A percentile compares a stretch with the other conserved stretches of the same genome.
Evolutionary conservation across 2,797 vertebrate genomes (phyloP).

Genomic region (Rhinophrynus dorsalis): DNA sequence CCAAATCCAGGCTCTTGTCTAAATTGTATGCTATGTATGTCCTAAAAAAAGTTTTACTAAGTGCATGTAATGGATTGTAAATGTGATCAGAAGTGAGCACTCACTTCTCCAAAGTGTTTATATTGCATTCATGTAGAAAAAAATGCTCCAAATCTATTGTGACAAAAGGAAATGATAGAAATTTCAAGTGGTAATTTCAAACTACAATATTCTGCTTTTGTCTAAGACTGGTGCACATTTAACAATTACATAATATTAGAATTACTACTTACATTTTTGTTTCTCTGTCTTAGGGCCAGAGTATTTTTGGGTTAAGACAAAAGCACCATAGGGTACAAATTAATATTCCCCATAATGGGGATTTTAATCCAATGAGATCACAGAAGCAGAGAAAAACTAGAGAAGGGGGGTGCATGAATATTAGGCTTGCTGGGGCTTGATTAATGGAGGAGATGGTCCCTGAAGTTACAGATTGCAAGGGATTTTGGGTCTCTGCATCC

Average conservation of each 20-base stretch:
- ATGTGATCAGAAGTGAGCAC: constrained; percentile 46
- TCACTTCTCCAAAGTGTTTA: constrained; percentile 47
- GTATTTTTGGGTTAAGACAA: too few relatives aligned
- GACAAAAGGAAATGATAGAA: constrained; percentile 33
- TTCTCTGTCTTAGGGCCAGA: too few relatives aligned
- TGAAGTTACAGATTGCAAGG: too few relatives aligned
- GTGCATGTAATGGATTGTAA: constrained; percentile 51
- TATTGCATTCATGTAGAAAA: constrained; percentile 40
- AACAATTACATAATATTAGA: background rate
- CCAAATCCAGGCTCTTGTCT: constrained; percentile 43
- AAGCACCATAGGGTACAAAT: too few relatives aligned
- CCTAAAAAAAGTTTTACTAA: constrained; percentile 49
- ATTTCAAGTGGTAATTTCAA: constrained; percentile 36
- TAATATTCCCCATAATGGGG: too few relatives aligned
- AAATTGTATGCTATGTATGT: constrained; percentile 44
- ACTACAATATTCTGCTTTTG: constrained; percentile 3
- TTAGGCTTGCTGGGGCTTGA: too few relatives aligned
- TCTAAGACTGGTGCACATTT: background rate
- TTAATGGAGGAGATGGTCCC: too few relatives aligned
- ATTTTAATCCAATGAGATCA: too few relatives aligned
- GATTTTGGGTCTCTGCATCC: too few relatives aligned
- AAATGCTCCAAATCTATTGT: constrained; percentile 39
- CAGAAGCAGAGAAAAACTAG: too few relatives aligned
- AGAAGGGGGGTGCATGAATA: too few relatives aligned
- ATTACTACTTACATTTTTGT: background rate